A percentile compares a stretch with the other conserved stretches of the same genome.
Evolutionary conservation across 1,140 invertebrate species (phyloP).

Genomic region (Nasonia vitripennis): DNA sequence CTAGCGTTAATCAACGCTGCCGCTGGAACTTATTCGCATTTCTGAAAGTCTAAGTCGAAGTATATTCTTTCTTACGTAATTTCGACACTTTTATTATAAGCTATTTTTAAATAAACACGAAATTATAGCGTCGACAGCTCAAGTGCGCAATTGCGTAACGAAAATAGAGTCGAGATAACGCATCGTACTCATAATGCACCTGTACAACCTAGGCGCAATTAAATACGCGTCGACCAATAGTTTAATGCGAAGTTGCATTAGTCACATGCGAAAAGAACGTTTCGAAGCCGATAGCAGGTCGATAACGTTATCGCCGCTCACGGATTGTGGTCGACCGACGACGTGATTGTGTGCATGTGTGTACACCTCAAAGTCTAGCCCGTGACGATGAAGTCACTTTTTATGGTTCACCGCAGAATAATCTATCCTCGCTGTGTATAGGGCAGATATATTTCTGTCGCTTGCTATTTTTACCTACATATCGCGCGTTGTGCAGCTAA

Average conservation of each 20-base stretch:
- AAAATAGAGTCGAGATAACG: not conserved
- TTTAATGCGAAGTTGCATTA: not conserved
- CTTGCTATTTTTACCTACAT: not conserved
- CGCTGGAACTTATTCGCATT: no score
- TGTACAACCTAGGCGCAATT: not conserved
- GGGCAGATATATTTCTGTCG: not conserved
- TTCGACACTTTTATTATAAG: no score
- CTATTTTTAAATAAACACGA: no score
- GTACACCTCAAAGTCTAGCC: not conserved
- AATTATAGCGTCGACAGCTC: no score
- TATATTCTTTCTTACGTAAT: no score
- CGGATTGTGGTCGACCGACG: constrained; percentile 3
- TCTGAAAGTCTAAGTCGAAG: not conserved
- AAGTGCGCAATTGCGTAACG: not conserved
- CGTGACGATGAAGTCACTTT: constrained; percentile 1
- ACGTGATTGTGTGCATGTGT: not conserved
- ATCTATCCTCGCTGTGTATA: not conserved
- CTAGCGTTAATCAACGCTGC: no score
- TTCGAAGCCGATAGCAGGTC: not conserved
- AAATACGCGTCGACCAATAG: not conserved
- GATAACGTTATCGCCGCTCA: constrained; percentile 19
- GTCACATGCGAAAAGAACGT: not conserved
- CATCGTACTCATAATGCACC: not conserved
- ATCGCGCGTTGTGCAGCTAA: not conserved
- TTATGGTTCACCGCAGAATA: constrained; percentile 10